Conservation (phyloP, 2,888 invertebrate species). For the Odontocerum albicorne region DNA sequence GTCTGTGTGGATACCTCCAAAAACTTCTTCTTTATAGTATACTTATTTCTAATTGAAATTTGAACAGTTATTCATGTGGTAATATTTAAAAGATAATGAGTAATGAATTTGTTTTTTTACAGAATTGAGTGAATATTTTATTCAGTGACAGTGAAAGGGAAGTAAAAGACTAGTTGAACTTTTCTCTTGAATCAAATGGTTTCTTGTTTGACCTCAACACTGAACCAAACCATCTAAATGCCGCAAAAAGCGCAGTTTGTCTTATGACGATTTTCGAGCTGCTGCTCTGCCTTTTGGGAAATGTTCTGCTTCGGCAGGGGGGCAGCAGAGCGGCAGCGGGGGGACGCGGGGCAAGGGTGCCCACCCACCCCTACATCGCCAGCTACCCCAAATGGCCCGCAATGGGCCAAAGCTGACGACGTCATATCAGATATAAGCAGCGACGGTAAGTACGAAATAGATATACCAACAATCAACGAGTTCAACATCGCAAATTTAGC, state of each 20-base stretch:
- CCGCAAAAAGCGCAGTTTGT: slow-evolving; percentile 29
- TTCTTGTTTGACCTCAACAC: too few species aligned
- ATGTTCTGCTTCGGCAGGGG: slow-evolving; percentile 35
- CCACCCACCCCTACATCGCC: slow-evolving; percentile 41
- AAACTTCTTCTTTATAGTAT: too few species aligned
- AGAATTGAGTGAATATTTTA: too few species aligned
- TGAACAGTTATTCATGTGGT: too few species aligned
- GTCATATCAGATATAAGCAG: slow-evolving; percentile 34
- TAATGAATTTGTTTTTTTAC: too few species aligned
- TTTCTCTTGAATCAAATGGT: too few species aligned
- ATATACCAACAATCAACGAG: slow-evolving; percentile 31
- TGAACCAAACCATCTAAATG: slow-evolving; percentile 29
- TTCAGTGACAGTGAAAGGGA: too few species aligned
- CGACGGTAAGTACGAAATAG: slow-evolving; percentile 36
- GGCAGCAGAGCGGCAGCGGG: slow-evolving; percentile 26
- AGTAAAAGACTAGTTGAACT: too few species aligned
- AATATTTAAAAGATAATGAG: too few species aligned
- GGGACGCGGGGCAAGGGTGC: slow-evolving; percentile 37
- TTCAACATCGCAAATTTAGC: slow-evolving; percentile 27
- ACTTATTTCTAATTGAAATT: too few species aligned
- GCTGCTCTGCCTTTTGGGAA: slow-evolving; percentile 34
- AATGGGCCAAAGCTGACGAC: slow-evolving; percentile 21
- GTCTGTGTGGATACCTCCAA: too few species aligned
- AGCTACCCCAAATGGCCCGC: slow-evolving; percentile 31
- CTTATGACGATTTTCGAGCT: slow-evolving; percentile 35